A percentile compares a stretch with the other conserved stretches of the same genome.
Evolutionary conservation across 1,140 invertebrate genomes (phyloP).

Genomic region (Acromyrmex charruanus): DNA sequence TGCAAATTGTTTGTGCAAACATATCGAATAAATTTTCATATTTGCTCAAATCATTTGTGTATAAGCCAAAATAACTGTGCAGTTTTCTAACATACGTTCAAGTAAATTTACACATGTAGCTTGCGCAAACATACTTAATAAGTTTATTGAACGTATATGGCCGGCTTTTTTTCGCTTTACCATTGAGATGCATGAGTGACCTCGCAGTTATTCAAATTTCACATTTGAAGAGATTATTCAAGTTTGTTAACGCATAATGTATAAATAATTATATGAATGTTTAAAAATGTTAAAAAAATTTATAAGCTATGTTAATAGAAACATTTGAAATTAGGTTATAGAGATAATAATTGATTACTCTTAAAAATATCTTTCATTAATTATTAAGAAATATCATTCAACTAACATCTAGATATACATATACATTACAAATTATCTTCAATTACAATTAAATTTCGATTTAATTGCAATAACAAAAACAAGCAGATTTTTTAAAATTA

Average conservation of each 20-base stretch:
- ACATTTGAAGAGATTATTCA: neutral
- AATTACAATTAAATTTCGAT: neutral
- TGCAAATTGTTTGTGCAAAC: no score
- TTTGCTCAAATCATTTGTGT: no score
- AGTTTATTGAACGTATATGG: no score
- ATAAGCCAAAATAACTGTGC: no score
- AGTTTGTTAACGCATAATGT: neutral
- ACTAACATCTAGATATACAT: neutral
- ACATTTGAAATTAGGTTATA: neutral
- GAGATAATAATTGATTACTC: neutral
- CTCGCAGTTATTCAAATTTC: neutral
- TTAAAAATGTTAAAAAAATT: no score
- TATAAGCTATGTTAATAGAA: neutral
- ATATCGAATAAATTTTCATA: no score
- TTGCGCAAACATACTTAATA: no score
- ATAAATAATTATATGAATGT: neutral
- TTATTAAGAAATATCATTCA: neutral
- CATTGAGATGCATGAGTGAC: neutral
- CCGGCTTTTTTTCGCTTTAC: no score
- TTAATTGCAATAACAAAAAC: no score
- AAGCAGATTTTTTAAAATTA: neutral
- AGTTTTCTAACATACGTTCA: no score
- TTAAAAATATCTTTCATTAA: neutral
- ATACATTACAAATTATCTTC: neutral
- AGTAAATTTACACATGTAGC: no score